A percentile compares a stretch with the other conserved stretches of the same genome.
Evolutionary conservation across 1,140 invertebrate genomes (phyloP).

Genomic region (Diachasmimorpha longicaudata): DNA sequence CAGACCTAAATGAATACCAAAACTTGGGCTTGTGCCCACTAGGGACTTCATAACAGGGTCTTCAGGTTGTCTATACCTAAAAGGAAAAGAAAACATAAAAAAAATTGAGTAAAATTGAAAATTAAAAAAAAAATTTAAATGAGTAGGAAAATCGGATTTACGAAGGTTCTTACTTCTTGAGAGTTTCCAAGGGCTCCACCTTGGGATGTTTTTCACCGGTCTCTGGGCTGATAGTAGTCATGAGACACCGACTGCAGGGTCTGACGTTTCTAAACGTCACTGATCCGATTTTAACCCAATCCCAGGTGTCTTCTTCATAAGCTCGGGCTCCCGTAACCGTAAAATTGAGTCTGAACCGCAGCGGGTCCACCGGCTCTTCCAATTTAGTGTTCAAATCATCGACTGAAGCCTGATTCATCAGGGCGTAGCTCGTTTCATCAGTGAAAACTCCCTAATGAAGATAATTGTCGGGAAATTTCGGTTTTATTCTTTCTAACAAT

Average conservation of each 20-base stretch:
- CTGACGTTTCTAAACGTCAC: slow-evolving; percentile 68
- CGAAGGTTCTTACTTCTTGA: slow-evolving; percentile 52
- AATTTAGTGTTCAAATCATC: slow-evolving; percentile 68
- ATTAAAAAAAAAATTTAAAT: too few species aligned
- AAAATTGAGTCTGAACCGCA: slow-evolving; percentile 73
- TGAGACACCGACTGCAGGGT: slow-evolving; percentile 70
- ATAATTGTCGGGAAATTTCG: not conserved
- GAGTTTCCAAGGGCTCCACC: slow-evolving; percentile 65
- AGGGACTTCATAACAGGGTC: slow-evolving; percentile 42
- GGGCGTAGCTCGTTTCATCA: slow-evolving; percentile 66
- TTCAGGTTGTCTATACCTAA: slow-evolving; percentile 54
- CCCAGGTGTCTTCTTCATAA: slow-evolving; percentile 74
- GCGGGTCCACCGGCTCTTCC: slow-evolving; percentile 59
- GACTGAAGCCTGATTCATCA: slow-evolving; percentile 71
- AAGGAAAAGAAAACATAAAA: slow-evolving; percentile 4
- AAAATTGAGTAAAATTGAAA: slow-evolving; percentile 1
- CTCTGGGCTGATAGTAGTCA: slow-evolving; percentile 67
- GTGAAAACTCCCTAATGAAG: slow-evolving; percentile 63
- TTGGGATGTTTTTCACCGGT: slow-evolving; percentile 61
- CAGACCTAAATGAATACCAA: slow-evolving; percentile 59
- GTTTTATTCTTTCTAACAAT: too few species aligned
- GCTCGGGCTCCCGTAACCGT: slow-evolving; percentile 68
- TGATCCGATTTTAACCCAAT: slow-evolving; percentile 72
- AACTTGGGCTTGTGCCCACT: slow-evolving; percentile 49
- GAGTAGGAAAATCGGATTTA: too few species aligned